phyloP scores from a whole-genome alignment of 2,888 invertebrate genomes.

The Clusia tigrina region DNA sequence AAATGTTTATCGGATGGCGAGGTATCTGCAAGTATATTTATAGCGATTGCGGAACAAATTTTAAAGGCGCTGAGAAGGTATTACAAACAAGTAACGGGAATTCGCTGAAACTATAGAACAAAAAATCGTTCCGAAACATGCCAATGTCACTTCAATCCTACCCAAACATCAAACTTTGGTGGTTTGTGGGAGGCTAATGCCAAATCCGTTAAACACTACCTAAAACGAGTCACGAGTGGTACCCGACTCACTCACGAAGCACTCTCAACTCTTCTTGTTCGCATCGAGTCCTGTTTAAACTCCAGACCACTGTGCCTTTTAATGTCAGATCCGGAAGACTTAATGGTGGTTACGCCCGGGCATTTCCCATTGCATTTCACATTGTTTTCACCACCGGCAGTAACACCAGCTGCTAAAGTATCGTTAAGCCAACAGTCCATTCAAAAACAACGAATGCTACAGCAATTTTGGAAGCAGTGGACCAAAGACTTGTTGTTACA shows the following conservation, averaged over 20 bases:
- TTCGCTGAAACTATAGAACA: too few species aligned
- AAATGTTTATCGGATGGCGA: neutral
- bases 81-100: neutral
- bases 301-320: conserved; percentile 20
- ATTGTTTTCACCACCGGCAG: conserved; percentile 19
- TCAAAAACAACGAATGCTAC: too few species aligned
- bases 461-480: too few species aligned
- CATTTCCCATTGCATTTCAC: conserved; percentile 20
- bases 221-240: conserved; percentile 11
- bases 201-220: conserved; percentile 18
- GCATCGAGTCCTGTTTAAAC: conserved; percentile 21
- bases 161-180: conserved; percentile 17
- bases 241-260: conserved; percentile 15
- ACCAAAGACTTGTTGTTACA: too few species aligned
- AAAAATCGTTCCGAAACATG: too few species aligned
- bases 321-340: conserved; percentile 12
- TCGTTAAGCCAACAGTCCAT: too few species aligned
- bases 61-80: neutral
- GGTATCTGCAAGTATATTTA: conserved; percentile 3
- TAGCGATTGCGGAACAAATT: conserved; percentile 1
- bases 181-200: too few species aligned
- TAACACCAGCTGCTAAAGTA: too few species aligned
- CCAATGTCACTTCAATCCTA: conserved; percentile 22
- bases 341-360: conserved; percentile 14
- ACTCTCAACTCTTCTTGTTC: conserved; percentile 20